These are phyloP conservation scores for Penelope pileata DNA, from an alignment of 2,113 vertebrate species.

Conservation along the genomic window DNA sequence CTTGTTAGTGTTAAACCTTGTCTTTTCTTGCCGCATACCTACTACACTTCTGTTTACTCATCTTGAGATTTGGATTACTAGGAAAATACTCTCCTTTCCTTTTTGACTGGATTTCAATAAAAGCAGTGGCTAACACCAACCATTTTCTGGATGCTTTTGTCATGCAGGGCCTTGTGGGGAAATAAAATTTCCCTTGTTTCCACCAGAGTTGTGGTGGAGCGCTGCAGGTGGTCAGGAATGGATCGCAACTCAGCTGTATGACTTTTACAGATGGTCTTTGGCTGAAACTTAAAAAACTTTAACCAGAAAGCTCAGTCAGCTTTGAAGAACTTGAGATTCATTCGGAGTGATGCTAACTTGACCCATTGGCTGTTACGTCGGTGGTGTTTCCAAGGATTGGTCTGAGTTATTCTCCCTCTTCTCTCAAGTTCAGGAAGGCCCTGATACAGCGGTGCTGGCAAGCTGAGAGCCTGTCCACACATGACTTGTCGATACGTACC, in stretches of 20 bases:
- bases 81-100: not conserved
- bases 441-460: not conserved
- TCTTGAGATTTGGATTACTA: not conserved
- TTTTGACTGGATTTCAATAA: not conserved
- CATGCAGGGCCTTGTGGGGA: not conserved
- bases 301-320: not conserved
- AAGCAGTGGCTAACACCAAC: not conserved
- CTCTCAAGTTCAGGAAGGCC: not conserved
- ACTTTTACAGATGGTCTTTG: not conserved
- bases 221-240: not conserved
- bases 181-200: not conserved
- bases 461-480: not conserved
- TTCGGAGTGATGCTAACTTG: not conserved
- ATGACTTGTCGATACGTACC: not conserved
- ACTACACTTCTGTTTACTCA: not conserved
- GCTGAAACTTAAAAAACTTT: not conserved
- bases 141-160: constrained; percentile 5
- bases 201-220: not conserved
- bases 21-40: not conserved
- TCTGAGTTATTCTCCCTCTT: not conserved
- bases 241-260: not conserved
- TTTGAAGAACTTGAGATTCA: not conserved
- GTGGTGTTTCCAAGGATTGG: not conserved
- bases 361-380: not conserved
- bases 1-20: not conserved